Base-by-base conservation (phyloP, 2,888 invertebrate genomes). In the Calameuta filiformis region DNA sequence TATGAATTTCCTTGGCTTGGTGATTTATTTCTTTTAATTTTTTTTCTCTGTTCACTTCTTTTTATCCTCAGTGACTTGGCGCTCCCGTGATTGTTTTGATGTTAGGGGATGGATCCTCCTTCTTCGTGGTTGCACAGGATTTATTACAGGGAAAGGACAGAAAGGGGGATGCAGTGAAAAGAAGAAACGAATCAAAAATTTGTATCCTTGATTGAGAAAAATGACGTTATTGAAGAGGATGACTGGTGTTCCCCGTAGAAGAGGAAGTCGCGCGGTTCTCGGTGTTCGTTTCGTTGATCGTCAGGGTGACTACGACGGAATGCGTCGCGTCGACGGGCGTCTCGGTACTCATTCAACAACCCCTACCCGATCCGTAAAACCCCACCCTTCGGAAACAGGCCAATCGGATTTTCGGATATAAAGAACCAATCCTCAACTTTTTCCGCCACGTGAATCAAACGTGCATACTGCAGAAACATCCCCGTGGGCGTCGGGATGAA, bases 281-380 rank as follows among this genome's bases (percentile, higher is more conserved):
- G 33, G 71, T 71, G 31, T 34, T 31, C 31, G 79, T 77, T 81
- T 80, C 79, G 85, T 83, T 83, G 75, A 77, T 80, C 79, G 81
- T 79, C 82, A 77, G 85, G 85, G 83, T 83, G 84, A 81, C 80
- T 83, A 83, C 83, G 87, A 86, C 85, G 85, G 86, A 90, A 85
- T 90, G 90, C 87, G 86, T 85, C 82, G 80, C 82, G 84, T 84
- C 83, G 85, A 83, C 83, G 81, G 78, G 81, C 84, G 85, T 86
- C 85, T 81, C 85, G 85, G 85, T 89, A 88, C 85, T 89, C 87
- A 88, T 89, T 89, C 88, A 76, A 78, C 78, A 88, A 89, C 88
- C 89, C 89, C 90, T 89, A 89, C 89, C 87, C 83, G 81, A 79
- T 78, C 80, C 78, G 76, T 80, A 83, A 81, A 76, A 83, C 83